These are phyloP conservation scores for Pachydiplax longipennis DNA, from an alignment of 2,888 invertebrate species.

Conservation along the genomic window DNA sequence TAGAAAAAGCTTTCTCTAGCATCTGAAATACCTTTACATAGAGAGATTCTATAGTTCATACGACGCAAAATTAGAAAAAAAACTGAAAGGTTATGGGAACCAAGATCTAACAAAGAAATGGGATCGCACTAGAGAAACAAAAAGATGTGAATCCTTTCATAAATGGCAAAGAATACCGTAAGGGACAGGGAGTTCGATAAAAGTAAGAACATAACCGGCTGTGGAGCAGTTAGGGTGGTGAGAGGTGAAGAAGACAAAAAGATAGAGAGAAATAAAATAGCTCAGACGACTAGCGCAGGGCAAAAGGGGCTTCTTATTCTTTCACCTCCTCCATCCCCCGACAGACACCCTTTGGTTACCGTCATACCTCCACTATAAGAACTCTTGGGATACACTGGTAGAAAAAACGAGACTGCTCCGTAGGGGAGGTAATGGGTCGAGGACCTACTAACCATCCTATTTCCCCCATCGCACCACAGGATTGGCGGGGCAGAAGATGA, in stretches of 20 bases:
- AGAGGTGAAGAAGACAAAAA: neutral
- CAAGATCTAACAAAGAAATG: neutral
- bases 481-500: neutral
- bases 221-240: neutral
- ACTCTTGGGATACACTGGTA: neutral
- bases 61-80: neutral
- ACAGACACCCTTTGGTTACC: neutral
- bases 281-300: neutral
- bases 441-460: constrained; percentile 20
- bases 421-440: neutral
- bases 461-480: neutral
- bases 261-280: neutral
- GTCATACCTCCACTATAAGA: neutral
- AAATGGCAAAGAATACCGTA: neutral
- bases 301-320: neutral
- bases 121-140: neutral
- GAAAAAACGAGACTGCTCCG: neutral
- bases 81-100: neutral
- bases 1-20: neutral
- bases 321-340: neutral
- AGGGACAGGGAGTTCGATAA: neutral
- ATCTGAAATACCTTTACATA: neutral
- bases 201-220: neutral
- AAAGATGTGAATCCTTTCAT: neutral
- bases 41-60: neutral